Evolutionary conservation across 2,797 vertebrate species (phyloP).

Genomic region (Sternarchorhynchus goeldii): DNA sequence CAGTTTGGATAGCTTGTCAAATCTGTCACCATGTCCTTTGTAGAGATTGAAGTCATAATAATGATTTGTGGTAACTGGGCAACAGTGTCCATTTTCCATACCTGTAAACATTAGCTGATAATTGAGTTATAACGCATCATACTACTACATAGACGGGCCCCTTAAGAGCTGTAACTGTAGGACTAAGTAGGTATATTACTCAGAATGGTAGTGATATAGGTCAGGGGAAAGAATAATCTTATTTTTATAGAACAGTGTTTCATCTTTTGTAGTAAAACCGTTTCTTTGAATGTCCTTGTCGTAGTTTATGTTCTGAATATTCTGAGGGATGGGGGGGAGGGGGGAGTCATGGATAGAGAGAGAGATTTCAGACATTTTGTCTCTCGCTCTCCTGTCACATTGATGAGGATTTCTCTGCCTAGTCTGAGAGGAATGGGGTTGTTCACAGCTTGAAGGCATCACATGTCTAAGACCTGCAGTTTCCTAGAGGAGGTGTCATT

Average conservation of each 20-base stretch:
- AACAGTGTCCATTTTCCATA: not conserved
- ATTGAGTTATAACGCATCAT: not conserved
- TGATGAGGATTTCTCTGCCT: conserved; percentile 34
- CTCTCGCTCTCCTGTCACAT: conserved; percentile 59
- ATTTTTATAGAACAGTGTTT: conserved; percentile 1
- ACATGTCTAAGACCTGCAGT: conserved; percentile 10
- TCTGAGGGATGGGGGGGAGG: conserved; percentile 10
- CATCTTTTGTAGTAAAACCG: not conserved
- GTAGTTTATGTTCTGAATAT: conserved; percentile 59
- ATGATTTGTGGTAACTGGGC: not conserved
- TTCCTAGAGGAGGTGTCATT: conserved; percentile 1
- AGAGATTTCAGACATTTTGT: conserved; percentile 76
- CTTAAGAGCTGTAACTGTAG: not conserved
- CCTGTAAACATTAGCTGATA: not conserved
- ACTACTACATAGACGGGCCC: not conserved
- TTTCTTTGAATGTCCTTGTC: conserved; percentile 56
- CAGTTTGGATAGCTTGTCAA: conserved; percentile 1
- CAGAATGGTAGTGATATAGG: not conserved
- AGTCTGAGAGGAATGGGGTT: conserved; percentile 5
- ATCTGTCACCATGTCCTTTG: not conserved
- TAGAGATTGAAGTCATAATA: not conserved
- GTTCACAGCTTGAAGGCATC: conserved; percentile 17
- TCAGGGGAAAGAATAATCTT: not conserved
- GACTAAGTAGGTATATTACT: not conserved
- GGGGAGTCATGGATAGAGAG: conserved; percentile 41